Percentiles rank a stretch among this genome's conserved stretches.
Evolutionary conservation across 2,888 invertebrate species (phyloP).

Genomic region (Trachelus stipa): DNA sequence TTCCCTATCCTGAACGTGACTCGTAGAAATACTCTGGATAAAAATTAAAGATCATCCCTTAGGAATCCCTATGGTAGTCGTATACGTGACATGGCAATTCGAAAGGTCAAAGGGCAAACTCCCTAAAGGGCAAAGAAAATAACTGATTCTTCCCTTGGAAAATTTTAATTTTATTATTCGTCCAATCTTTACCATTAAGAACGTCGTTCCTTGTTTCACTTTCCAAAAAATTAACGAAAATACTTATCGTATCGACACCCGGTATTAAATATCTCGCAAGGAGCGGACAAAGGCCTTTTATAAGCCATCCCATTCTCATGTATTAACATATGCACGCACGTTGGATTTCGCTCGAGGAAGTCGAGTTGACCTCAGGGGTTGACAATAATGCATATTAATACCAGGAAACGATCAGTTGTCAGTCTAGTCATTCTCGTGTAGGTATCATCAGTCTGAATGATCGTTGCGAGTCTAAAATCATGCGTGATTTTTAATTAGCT

Average conservation of each 20-base stretch:
- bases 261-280: background rate
- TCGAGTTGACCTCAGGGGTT: slow-evolving; percentile 53
- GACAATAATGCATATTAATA: slow-evolving; percentile 59
- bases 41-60: background rate
- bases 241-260: background rate
- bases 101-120: background rate
- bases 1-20: background rate
- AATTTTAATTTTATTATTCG: background rate
- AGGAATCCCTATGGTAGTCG: background rate
- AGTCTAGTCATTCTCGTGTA: slow-evolving; percentile 26
- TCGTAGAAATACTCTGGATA: background rate
- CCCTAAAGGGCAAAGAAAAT: background rate
- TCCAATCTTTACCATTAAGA: no score
- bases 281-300: slow-evolving; percentile 56
- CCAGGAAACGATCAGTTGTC: slow-evolving; percentile 55
- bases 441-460: background rate
- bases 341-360: slow-evolving; percentile 45
- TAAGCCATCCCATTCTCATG: slow-evolving; percentile 55
- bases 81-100: background rate
- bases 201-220: background rate
- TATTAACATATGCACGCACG: slow-evolving; percentile 54
- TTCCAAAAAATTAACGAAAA: background rate
- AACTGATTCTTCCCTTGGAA: background rate
- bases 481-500: background rate
- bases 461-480: background rate